Conservation (phyloP, 2,113 vertebrate genomes). For the Colossoma macropomum region DNA sequence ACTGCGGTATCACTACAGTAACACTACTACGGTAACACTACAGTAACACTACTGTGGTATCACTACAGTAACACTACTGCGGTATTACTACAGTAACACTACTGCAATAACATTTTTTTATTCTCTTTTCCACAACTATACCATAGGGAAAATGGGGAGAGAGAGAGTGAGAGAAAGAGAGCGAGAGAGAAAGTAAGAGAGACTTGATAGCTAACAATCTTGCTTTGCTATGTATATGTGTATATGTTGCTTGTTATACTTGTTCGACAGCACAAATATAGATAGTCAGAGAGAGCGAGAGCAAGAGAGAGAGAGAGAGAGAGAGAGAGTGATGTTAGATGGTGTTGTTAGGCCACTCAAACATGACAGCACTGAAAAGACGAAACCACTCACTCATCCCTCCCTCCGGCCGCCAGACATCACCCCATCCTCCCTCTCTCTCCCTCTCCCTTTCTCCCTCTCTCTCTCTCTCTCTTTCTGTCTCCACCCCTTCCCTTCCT, state of each 20-base stretch:
- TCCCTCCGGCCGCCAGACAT: conserved; percentile 5
- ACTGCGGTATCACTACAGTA: too few relatives aligned
- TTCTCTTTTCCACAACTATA: too few relatives aligned
- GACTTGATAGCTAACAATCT: too few relatives aligned
- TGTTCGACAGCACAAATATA: too few relatives aligned
- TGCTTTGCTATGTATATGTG: too few relatives aligned
- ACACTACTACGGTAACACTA: too few relatives aligned
- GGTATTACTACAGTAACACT: too few relatives aligned
- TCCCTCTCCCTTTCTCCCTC: conserved; percentile 30
- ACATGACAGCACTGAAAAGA: conserved; percentile 54
- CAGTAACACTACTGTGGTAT: too few relatives aligned
- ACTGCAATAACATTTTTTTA: too few relatives aligned
- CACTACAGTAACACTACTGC: too few relatives aligned
- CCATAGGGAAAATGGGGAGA: background rate
- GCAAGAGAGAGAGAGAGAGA: conserved; percentile 15
- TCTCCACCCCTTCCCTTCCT: background rate
- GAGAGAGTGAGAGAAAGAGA: conserved; percentile 23
- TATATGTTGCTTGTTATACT: too few relatives aligned
- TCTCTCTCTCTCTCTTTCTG: background rate
- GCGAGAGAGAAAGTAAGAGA: too few relatives aligned
- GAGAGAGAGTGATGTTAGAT: conserved; percentile 41
- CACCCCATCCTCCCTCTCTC: conserved; percentile 30
- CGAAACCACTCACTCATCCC: conserved; percentile 32
- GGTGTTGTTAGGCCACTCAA: conserved; percentile 40
- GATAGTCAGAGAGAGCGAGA: background rate